A percentile compares a stretch with the other conserved stretches of the same genome.
These are phyloP conservation scores for Yponomeuta plumbellus DNA, from an alignment of 2,888 invertebrate species.

Conservation along the genomic window DNA sequence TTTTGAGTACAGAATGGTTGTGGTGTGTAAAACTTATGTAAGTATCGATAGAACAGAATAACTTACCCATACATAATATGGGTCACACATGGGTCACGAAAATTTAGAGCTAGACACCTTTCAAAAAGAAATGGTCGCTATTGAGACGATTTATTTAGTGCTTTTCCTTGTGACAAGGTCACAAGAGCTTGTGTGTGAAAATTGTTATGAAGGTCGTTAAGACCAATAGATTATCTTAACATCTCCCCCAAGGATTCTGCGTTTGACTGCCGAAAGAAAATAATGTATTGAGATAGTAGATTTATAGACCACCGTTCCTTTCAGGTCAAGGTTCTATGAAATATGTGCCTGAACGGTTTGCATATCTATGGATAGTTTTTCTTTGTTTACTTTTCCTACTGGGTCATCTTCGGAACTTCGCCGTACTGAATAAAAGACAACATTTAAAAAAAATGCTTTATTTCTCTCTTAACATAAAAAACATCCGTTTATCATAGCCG, in stretches of 20 bases:
- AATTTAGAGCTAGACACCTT: no score
- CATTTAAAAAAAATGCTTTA: slow-evolving; percentile 8
- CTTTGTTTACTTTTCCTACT: neutral
- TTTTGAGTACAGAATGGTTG: no score
- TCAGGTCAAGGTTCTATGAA: neutral
- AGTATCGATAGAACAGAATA: no score
- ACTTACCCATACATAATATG: no score
- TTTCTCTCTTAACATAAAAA: neutral
- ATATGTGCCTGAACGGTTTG: neutral
- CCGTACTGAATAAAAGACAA: neutral
- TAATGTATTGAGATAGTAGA: neutral
- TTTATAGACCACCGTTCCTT: neutral
- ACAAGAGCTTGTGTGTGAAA: neutral
- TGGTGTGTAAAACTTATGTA: no score
- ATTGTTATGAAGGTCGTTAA: neutral
- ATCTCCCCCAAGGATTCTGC: neutral
- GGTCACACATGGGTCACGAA: no score
- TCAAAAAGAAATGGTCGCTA: no score
- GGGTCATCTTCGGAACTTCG: neutral
- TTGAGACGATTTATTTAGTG: no score
- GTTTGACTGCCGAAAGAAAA: neutral
- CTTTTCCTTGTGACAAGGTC: neutral
- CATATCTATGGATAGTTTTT: neutral
- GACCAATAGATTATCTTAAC: neutral
- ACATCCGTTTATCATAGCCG: slow-evolving; percentile 12